Conservation (phyloP, 1,140 invertebrate genomes). For the Drosophila sucinea region DNA sequence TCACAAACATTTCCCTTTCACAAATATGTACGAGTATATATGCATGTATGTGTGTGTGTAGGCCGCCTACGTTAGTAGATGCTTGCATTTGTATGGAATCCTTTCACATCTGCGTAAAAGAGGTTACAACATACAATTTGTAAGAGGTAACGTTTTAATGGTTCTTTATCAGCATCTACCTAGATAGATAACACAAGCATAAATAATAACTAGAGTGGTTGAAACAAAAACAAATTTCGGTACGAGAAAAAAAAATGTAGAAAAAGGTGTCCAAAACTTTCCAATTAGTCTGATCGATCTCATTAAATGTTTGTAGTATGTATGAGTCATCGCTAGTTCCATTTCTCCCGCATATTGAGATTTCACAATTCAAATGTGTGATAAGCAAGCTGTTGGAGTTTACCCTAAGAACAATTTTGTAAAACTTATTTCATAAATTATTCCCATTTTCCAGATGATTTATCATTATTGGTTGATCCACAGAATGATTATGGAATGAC, state of each 20-base stretch:
- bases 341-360: no score
- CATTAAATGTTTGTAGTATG: not conserved
- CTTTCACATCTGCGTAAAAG: not conserved
- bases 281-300: not conserved
- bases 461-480: slow-evolving; percentile 56
- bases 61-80: no score
- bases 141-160: not conserved
- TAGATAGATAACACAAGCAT: not conserved
- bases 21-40: no score
- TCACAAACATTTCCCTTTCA: no score
- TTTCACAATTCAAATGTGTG: no score
- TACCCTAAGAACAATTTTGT: no score
- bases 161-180: slow-evolving; percentile 3
- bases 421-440: no score
- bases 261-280: not conserved
- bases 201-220: not conserved
- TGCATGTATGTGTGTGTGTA: no score
- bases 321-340: not conserved
- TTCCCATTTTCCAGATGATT: slow-evolving; percentile 55
- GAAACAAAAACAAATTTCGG: not conserved
- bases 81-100: slow-evolving; percentile 4
- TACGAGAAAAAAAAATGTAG: not conserved
- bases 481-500: slow-evolving; percentile 52
- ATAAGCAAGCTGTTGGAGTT: no score
- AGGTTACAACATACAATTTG: not conserved